Base-by-base conservation (phyloP, 2,797 vertebrate species). In the Hybognathus amarus region DNA sequence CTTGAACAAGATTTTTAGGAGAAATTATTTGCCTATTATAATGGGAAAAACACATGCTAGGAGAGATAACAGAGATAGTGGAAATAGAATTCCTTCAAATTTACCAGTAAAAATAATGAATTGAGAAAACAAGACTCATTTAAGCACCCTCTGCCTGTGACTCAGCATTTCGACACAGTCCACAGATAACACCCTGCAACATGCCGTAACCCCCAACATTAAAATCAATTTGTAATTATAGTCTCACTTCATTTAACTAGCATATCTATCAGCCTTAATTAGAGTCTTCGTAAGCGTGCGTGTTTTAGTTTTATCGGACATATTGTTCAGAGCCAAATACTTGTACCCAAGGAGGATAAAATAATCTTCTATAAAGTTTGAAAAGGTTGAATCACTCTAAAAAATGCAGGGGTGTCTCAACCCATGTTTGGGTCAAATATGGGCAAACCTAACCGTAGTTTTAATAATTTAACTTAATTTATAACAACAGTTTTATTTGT, bases 201-300 rank as follows among this genome's bases (percentile, higher is more conserved):
- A 76, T 18, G 24, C 68, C 17, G 38, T 82, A 59, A 69, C 81
- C 69, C 67, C 24, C 36, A 77, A 85, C 67, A 84, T 87, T 80
- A 74, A 78, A 88, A 77, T 86, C 79, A 74, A 85, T 80, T 83
- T 86, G 70, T 82, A 87, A 87, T 89, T 87, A 87, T 73, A 84
- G 69, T 64, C 79, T 84, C 38, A 77, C 73, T 84, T 69, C 36
- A 80, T 80, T 80, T 87, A 86, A 87, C 64, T 81, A 84, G 71
- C 79, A 80, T 77, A 86, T 87, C 82, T 70, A 83, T 85, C 82
- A 88, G 82, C 76, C 54, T 87, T 80, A 67, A 89, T 89, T 87
- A 85, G 67, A 52, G 61, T 5, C 30, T 64, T 78, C 85, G 27
- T 63, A 71, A 75, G 45, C 13, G 11, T 33, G 33, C 77, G 71